Evolutionary conservation across 1,140 invertebrate genomes (phyloP).

Genomic region (Cephus cinctus): DNA sequence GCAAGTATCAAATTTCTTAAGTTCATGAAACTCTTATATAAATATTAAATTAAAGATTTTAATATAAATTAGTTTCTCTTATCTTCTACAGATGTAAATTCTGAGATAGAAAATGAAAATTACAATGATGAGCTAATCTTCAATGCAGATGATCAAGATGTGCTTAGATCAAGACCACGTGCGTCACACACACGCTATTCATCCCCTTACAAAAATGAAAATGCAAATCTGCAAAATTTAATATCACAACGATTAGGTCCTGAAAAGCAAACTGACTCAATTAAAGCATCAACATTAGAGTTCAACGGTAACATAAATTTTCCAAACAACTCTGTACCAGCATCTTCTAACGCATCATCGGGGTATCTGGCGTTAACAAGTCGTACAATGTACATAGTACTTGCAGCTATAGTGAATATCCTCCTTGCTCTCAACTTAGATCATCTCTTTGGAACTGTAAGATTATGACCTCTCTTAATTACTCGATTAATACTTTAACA

Average conservation of each 20-base stretch:
- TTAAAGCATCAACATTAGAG: no score
- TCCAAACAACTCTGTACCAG: no score
- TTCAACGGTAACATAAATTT: no score
- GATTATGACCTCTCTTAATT: not conserved
- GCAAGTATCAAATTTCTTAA: not conserved
- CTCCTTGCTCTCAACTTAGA: slow-evolving; percentile 29
- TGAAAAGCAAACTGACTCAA: not conserved
- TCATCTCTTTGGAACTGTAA: slow-evolving; percentile 38
- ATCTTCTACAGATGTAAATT: no score
- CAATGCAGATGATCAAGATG: not conserved
- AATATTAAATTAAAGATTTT: no score
- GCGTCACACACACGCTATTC: not conserved
- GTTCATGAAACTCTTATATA: no score
- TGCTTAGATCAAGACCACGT: not conserved
- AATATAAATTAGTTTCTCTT: no score
- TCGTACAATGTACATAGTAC: slow-evolving; percentile 22
- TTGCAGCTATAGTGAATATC: slow-evolving; percentile 36
- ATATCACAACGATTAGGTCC: not conserved
- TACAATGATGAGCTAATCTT: no score
- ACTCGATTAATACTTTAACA: not conserved
- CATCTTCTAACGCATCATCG: not conserved
- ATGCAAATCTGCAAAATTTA: not conserved
- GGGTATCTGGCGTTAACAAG: slow-evolving; percentile 18
- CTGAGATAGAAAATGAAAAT: no score
- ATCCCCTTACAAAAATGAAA: not conserved